Base-by-base conservation (phyloP, 1,140 invertebrate genomes). In the Pseudomyrmex flavicornis region DNA sequence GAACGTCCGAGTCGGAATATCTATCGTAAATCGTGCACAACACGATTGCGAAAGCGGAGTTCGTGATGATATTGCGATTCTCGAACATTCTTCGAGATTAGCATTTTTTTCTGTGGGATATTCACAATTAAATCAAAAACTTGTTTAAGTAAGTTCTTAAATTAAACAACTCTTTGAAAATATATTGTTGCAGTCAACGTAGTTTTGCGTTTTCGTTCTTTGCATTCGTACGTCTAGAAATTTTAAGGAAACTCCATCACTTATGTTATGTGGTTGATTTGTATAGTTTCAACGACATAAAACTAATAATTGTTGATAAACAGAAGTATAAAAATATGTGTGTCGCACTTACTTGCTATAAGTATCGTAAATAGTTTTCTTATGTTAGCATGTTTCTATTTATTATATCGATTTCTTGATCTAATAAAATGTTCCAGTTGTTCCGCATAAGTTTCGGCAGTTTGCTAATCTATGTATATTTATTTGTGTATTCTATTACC, bases 371-470 rank as follows among this genome's bases (percentile, higher is more conserved):
- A 20, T 48, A 58, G 2, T 50, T n/a, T 58, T 35, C 26, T 35
- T 1, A 17, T 2, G 66, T 70, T 70, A 17, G 44, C 44, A n/a
- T 79, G 63, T 59, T 15, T 48, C 17, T 9, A 44, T 17, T 17
- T 3, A 70, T 70, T 59, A 79, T 59, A 12, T 79, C 20, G 12
- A 59, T n/a, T 3, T 79, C 76, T 7, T 59, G 20, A 50, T 70
- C 20, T 26, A 46, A 59, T 22, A 59, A 79, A 7, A 54, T 9
- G 15, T 59, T 70, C 35, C 63, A 79, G 22, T 79, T 26, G 59
- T 58, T 79, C 3, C 20, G 35, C 26, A 79, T 70, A 13, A 59
- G 20, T 48, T 17, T 12, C 54, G 63, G 44, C 26, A 79, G 26
- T 59, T 15, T 17, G 9, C 13, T 52, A 52, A 35, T 35, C 35